Conservation (phyloP, 2,888 invertebrate species). For the Drosophila basisetae region DNA sequence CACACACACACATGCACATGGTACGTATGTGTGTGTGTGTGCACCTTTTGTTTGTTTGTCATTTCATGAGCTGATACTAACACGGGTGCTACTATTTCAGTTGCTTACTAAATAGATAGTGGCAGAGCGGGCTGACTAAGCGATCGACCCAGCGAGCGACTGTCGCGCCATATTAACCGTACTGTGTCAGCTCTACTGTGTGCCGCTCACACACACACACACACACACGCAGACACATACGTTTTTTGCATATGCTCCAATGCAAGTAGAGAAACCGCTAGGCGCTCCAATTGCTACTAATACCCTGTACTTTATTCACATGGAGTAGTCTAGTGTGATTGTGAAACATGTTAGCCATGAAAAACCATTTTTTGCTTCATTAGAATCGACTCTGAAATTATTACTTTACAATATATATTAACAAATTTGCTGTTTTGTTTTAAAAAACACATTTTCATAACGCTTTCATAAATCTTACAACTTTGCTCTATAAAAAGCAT, state of each 20-base stretch:
- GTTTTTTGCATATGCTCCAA: slow-evolving; percentile 53
- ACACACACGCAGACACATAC: slow-evolving; percentile 9
- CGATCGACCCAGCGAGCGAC: slow-evolving; percentile 64
- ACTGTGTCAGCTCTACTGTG: slow-evolving; percentile 49
- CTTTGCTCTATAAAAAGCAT: background rate
- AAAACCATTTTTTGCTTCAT: background rate
- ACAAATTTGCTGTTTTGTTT: background rate
- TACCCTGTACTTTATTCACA: slow-evolving; percentile 22
- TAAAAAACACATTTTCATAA: background rate
- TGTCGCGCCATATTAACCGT: slow-evolving; percentile 75
- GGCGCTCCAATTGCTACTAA: slow-evolving; percentile 56
- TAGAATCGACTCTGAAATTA: background rate
- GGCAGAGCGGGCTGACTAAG: slow-evolving; percentile 76
- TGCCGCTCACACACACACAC: slow-evolving; percentile 30
- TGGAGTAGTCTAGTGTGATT: background rate
- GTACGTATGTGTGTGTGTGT: slow-evolving; percentile 22
- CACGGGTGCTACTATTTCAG: slow-evolving; percentile 82
- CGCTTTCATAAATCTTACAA: background rate
- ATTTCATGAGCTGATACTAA: slow-evolving; percentile 76
- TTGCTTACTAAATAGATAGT: slow-evolving; percentile 81
- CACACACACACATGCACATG: slow-evolving; percentile 14
- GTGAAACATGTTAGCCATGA: background rate
- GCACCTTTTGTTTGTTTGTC: slow-evolving; percentile 28
- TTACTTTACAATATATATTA: background rate
- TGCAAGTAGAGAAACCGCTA: slow-evolving; percentile 45